phyloP scores from a whole-genome alignment of 2,113 vertebrate genomes.

The Coptodon rendalli region DNA sequence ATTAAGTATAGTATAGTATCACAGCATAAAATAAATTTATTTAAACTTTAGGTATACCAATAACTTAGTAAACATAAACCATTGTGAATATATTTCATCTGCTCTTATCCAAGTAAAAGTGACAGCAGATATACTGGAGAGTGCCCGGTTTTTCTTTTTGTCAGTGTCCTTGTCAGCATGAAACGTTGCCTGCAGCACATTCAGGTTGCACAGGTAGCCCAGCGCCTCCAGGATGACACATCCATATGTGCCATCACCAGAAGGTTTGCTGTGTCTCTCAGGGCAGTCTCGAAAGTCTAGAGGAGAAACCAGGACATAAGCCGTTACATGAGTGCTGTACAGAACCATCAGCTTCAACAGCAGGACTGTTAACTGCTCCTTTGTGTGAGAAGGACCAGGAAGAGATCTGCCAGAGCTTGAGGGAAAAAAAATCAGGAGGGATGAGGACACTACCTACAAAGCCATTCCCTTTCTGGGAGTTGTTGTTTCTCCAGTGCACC shows the following conservation, averaged over 20 bases:
- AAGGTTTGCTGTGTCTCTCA: not conserved
- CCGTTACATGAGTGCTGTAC: not conserved
- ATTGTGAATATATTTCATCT: not conserved
- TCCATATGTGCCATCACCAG: not conserved
- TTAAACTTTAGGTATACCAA: not conserved
- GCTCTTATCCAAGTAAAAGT: not conserved
- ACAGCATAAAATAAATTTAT: not conserved
- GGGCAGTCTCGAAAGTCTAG: not conserved
- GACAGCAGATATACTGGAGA: not conserved
- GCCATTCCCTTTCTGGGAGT: not conserved
- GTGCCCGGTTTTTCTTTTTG: not conserved
- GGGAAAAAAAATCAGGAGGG: not conserved
- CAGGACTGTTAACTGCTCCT: not conserved
- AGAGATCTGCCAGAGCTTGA: not conserved
- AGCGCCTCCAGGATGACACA: not conserved
- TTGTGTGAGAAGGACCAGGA: not conserved
- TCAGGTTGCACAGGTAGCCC: not conserved
- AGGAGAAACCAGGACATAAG: not conserved
- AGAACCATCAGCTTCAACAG: not conserved
- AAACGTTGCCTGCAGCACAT: not conserved
- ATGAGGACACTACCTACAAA: not conserved
- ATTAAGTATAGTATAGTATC: not conserved
- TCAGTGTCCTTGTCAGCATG: not conserved
- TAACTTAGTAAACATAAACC: not conserved
- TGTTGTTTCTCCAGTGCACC: not conserved